Evolutionary conservation across 2,797 vertebrate species (phyloP), one percentile per base, ranked within the genome.

Genomic region (Artibeus lituratus): DNA sequence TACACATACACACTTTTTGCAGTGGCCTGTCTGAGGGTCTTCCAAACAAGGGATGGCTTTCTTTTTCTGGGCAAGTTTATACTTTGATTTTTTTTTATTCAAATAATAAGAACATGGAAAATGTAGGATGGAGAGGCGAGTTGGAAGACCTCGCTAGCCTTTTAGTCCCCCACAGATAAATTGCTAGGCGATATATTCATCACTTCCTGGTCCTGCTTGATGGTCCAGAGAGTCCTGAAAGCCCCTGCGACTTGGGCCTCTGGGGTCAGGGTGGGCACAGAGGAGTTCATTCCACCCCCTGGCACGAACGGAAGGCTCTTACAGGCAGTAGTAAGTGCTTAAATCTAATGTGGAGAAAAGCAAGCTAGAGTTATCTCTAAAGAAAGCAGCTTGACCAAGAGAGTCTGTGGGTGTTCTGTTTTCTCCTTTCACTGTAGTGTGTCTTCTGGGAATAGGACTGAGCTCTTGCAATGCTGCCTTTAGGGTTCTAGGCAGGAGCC

Each of bases 161-260:
- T 96, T 87, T 44, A 47, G n/a, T 87, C 32, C 21, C 22, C 80
- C n/a, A 5, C 29, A 83, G 91, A 32, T 74, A 19, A 95, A 91
- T 72, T 37, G 29, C 62, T 76, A 49, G 73, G n/a, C 2, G 6
- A 15, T 24, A 19, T 42, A 19, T 42, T 49, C 44, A 22, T 29
- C 39, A 59, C 0, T 69, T 82, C 53, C 59, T 37, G 15, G 59
- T 24, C 39, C n/a, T 51, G 51, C 10, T 72, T 57, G 72, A 78
- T 65, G 53, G 26, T 90, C n/a, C n/a, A 84, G 37, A 26, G 51
- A 80, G 62, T 67, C 76, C 62, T 39, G 26, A 76, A 82, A 32
- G 55, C 55, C 37, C 49, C 14, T 42, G 55, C 29, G n/a, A 29
- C 1, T 0, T 51, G 44, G 51, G 70, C 69, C 29, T 26, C 29